phyloP scores from a whole-genome alignment of 2,888 invertebrate species.

The Gnatocerus cornutus region DNA sequence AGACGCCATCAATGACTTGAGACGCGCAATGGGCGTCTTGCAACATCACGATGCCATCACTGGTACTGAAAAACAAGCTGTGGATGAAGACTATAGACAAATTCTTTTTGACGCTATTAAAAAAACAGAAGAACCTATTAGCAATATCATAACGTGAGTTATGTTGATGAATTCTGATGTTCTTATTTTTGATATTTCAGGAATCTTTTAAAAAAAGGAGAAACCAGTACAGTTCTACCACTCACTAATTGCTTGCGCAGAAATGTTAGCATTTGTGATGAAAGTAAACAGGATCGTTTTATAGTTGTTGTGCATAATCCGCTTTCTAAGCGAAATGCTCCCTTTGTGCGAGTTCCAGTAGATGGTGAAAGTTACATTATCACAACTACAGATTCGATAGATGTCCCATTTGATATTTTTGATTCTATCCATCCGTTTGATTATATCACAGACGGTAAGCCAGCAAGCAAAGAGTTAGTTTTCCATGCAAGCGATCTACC shows the following conservation, averaged over 20 bases:
- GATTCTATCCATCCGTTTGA: slow-evolving; percentile 22
- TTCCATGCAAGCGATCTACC: slow-evolving; percentile 52
- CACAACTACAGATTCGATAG: slow-evolving; percentile 32
- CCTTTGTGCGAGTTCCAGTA: slow-evolving; percentile 73
- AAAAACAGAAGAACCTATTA: slow-evolving; percentile 69
- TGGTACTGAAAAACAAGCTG: slow-evolving; percentile 87
- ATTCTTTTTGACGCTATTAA: slow-evolving; percentile 80
- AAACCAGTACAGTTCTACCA: slow-evolving; percentile 39
- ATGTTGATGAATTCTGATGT: not conserved
- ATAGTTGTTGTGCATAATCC: slow-evolving; percentile 79
- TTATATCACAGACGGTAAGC: slow-evolving; percentile 5
- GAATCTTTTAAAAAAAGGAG: slow-evolving; percentile 16
- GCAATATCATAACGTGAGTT: slow-evolving; percentile 59
- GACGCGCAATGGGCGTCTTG: slow-evolving; percentile 83
- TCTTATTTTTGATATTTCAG: slow-evolving; percentile 2
- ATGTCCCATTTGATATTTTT: slow-evolving; percentile 31
- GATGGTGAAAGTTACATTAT: slow-evolving; percentile 23
- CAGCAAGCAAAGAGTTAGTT: slow-evolving; percentile 34
- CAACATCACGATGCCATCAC: slow-evolving; percentile 94
- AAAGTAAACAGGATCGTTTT: slow-evolving; percentile 73
- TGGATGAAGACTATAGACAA: slow-evolving; percentile 89
- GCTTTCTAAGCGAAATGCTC: slow-evolving; percentile 72
- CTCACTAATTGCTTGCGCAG: slow-evolving; percentile 72
- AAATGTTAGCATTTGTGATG: slow-evolving; percentile 77
- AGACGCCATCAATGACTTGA: slow-evolving; percentile 73